These are phyloP conservation scores for Reticulitermes speratus DNA, from an alignment of 1,140 invertebrate species.

Conservation along the genomic window DNA sequence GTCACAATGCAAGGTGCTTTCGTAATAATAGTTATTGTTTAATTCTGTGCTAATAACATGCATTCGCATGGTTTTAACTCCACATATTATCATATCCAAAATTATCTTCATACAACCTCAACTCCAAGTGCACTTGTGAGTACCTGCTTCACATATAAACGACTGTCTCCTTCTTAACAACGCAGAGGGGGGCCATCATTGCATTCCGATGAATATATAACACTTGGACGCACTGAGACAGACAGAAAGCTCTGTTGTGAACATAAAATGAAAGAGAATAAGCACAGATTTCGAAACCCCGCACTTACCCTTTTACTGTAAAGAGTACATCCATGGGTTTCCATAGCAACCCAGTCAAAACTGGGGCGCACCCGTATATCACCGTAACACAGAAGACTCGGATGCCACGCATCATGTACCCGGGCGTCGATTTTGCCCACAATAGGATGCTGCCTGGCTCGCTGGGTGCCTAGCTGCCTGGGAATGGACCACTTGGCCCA, in stretches of 20 bases:
- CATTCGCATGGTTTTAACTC: too few relatives aligned
- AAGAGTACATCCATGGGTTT: neutral
- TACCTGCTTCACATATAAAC: too few relatives aligned
- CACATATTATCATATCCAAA: too few relatives aligned
- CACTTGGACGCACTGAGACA: neutral
- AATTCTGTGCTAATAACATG: too few relatives aligned
- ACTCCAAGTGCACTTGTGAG: too few relatives aligned
- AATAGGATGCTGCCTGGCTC: neutral
- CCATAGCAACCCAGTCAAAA: neutral
- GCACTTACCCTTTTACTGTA: neutral
- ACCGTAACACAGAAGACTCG: neutral
- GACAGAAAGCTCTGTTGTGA: neutral
- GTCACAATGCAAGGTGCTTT: too few relatives aligned
- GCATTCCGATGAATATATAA: neutral
- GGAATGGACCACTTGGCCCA: neutral
- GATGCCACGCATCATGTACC: conserved; percentile 13
- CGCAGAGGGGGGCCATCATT: neutral
- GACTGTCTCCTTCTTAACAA: too few relatives aligned
- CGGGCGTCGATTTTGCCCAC: neutral
- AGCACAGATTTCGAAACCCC: neutral
- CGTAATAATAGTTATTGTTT: too few relatives aligned
- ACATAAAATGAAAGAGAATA: neutral
- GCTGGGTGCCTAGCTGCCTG: neutral
- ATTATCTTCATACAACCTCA: too few relatives aligned
- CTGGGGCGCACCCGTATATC: neutral